A percentile compares a stretch with the other conserved stretches of the same genome.
Evolutionary conservation across 2,113 vertebrate genomes (phyloP).

Genomic region (Bolborhynchus lineola): DNA sequence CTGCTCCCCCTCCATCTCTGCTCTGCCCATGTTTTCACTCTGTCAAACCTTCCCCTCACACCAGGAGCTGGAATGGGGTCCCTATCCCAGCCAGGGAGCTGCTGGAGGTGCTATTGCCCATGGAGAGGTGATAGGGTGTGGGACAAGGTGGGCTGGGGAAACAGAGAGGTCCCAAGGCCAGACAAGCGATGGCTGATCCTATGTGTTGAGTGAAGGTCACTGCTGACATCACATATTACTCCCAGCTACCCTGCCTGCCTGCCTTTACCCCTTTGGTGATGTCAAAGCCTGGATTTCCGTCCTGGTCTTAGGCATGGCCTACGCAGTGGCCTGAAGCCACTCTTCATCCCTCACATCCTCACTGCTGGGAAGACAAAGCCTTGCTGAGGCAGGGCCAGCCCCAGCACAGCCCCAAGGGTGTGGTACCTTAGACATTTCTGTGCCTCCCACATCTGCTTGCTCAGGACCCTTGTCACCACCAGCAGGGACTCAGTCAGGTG

Average conservation of each 20-base stretch:
- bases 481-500: neutral
- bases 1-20: neutral
- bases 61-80: too few relatives aligned
- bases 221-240: accelerated
- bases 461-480: neutral
- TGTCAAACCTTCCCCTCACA: neutral
- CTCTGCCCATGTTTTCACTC: neutral
- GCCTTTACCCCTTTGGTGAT: neutral
- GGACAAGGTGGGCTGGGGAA: neutral
- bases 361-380: neutral
- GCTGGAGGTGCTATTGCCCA: neutral
- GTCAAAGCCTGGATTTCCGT: neutral
- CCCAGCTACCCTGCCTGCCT: neutral
- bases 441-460: neutral
- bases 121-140: neutral
- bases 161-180: accelerated
- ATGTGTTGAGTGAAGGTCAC: accelerated
- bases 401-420: neutral
- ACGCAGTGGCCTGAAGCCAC: neutral
- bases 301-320: neutral
- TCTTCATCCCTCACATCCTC: neutral
- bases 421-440: neutral
- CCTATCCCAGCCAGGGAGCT: neutral
- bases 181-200: neutral
- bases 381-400: neutral